These are phyloP conservation scores for Drosophila aff. DNA, from an alignment of 1,140 invertebrate genomes.

Conservation along the genomic window DNA sequence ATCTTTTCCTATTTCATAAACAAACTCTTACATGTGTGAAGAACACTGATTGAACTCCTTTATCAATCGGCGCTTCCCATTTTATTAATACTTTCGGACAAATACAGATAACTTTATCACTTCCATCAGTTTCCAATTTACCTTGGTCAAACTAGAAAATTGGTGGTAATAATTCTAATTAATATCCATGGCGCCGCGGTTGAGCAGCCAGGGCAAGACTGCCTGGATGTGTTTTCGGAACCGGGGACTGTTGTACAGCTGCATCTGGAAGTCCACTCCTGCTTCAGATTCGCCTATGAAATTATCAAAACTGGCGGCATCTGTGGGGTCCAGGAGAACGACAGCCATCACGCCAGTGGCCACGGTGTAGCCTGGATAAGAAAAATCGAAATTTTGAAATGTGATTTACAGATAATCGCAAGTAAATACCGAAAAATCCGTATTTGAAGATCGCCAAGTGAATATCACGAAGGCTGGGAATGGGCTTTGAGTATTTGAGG, in stretches of 20 bases:
- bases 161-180: conserved; percentile 2
- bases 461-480: conserved; percentile 63
- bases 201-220: conserved; percentile 13
- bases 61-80: not conserved
- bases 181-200: conserved; percentile 21
- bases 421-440: conserved; percentile 10
- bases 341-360: conserved; percentile 13
- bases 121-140: not conserved
- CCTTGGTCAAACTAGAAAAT: not conserved
- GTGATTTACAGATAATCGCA: not conserved
- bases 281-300: not conserved
- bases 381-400: not conserved
- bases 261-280: conserved; percentile 19
- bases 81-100: conserved; percentile 1
- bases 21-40: not conserved
- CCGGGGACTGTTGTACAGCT: conserved; percentile 13
- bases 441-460: conserved; percentile 31
- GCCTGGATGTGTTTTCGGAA: conserved; percentile 22
- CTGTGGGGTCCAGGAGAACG: conserved; percentile 20
- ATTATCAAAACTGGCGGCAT: conserved; percentile 11
- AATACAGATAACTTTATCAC: conserved; percentile 1
- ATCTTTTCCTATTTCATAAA: not conserved
- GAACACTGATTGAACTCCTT: not conserved
- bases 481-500: conserved; percentile 62
- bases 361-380: conserved; percentile 3